Evolutionary conservation across 2,888 invertebrate genomes (phyloP), one percentile per base, ranked within the genome.

Genomic region (Anarsia innoxiella): DNA sequence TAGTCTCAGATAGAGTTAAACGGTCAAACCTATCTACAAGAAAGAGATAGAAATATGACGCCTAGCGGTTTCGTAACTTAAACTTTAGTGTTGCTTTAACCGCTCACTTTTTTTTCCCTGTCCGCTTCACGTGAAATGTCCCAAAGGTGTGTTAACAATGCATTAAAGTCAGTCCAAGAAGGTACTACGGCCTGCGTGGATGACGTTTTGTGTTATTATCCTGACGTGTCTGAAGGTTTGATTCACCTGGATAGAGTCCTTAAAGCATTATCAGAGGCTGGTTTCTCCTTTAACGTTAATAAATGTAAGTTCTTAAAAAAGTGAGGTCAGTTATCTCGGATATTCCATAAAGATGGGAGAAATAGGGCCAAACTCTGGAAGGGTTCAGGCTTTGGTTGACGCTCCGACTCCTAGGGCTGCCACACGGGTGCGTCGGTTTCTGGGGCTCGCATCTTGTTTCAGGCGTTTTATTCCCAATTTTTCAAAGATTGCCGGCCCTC

Each of bases 371-470:
- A 51, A 48, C n/a, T 8, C 45, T 2, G 19, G 27, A 0, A 49
- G 49, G 32, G 43, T 51, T 10, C 34, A 44, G 8, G 51, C 49
- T 1, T 14, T 49, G n/a, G 12, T 27, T 5, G 36, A 42, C 2
- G 12, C 41, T 1, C 48, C 44, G 2, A 8, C 27, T 29, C 52
- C 52, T 0, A 46, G 38, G 23, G 40, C 42, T 2, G 45, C 42
- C 11, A 45, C 40, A 6, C 45, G 50, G 6, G 41, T 55, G 3
- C 19, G 49, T 0, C 50, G 50, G 27, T 51, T 51, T 14, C 27
- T 48, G 0, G 51, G 50, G 0, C 38, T 52, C 2, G 49, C 49
- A 1, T 44, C 45, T 1, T 51, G 47, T 12, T 51, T 51, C 14
- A 31, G 48, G 1, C 31, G 32, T 16, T 54, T 51, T 15, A 45